A percentile compares a stretch with the other conserved stretches of the same genome.
Evolutionary conservation across 1,140 invertebrate genomes (phyloP).

Genomic region (Heliconius eleuchia): DNA sequence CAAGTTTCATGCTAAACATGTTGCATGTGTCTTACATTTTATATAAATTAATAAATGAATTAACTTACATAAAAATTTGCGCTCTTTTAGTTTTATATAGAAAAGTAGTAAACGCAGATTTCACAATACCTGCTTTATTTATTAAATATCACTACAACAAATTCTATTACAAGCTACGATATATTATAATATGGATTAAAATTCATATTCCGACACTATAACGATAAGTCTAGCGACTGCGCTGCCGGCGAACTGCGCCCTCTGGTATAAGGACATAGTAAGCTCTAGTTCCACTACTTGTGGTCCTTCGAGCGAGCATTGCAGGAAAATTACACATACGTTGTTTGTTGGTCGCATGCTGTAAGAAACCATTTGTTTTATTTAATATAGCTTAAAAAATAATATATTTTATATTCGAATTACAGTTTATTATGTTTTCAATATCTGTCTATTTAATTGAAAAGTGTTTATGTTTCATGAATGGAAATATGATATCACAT

Average conservation of each 20-base stretch:
- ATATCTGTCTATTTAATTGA: too few species aligned
- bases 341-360: constrained; percentile 66
- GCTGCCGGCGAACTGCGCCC: constrained; percentile 87
- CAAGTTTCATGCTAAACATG: not conserved
- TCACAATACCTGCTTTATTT: too few species aligned
- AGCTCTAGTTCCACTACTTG: constrained; percentile 94
- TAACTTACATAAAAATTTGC: too few species aligned
- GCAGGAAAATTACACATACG: constrained; percentile 84
- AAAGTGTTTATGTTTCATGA: too few species aligned
- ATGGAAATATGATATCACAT: too few species aligned
- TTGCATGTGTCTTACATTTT: not conserved
- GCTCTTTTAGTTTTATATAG: too few species aligned
- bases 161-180: not conserved
- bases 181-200: constrained; percentile 73
- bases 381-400: not conserved
- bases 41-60: not conserved
- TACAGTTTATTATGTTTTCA: too few species aligned
- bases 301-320: constrained; percentile 88
- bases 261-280: constrained; percentile 91
- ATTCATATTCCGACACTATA: constrained; percentile 92
- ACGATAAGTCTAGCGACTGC: constrained; percentile 92
- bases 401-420: too few species aligned
- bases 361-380: constrained; percentile 11
- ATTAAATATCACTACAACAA: too few species aligned
- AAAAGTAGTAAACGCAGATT: too few species aligned